Percentiles rank a stretch among this genome's conserved stretches.
phyloP scores from a whole-genome alignment of 2,797 vertebrate species.

The Sphenopsis melanotis region DNA sequence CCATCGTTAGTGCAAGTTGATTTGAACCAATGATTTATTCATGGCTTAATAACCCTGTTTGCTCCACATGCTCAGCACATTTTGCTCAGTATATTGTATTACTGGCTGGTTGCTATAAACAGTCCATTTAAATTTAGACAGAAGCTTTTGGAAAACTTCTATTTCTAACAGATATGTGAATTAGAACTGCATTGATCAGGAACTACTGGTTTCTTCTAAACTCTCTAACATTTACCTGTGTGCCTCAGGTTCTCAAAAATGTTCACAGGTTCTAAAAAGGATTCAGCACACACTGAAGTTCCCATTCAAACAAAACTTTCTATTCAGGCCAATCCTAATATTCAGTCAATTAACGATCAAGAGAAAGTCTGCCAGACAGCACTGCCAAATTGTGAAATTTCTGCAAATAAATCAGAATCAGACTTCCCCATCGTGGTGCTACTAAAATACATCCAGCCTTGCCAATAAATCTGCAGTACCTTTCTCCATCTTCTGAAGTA shows the following conservation, averaged over 20 bases:
- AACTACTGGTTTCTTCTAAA: not conserved
- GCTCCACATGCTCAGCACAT: not conserved
- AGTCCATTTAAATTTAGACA: slow-evolving; percentile 26
- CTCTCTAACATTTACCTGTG: not conserved
- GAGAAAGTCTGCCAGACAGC: not conserved
- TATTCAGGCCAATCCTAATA: not conserved
- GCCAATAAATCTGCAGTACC: not conserved
- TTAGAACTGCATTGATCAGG: not conserved
- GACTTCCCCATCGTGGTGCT: not conserved
- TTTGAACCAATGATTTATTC: slow-evolving; percentile 31
- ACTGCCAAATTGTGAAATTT: not conserved
- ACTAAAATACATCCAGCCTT: not conserved
- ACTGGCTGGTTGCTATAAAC: slow-evolving; percentile 33
- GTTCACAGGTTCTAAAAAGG: not conserved
- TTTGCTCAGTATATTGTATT: slow-evolving; percentile 19
- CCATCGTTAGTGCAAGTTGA: not conserved
- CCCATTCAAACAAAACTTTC: not conserved
- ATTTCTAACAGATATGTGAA: not conserved
- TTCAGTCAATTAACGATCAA: not conserved
- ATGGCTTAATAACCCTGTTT: not conserved
- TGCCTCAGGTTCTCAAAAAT: not conserved
- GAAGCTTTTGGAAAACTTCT: slow-evolving; percentile 24
- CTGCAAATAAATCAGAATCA: not conserved
- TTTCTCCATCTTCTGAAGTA: not conserved
- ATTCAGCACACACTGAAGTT: not conserved